These are phyloP conservation scores for Clytia hemisphaerica DNA, from an alignment of 30 jellyfish, hydroid and myxozoan species.

Conservation along the genomic window DNA sequence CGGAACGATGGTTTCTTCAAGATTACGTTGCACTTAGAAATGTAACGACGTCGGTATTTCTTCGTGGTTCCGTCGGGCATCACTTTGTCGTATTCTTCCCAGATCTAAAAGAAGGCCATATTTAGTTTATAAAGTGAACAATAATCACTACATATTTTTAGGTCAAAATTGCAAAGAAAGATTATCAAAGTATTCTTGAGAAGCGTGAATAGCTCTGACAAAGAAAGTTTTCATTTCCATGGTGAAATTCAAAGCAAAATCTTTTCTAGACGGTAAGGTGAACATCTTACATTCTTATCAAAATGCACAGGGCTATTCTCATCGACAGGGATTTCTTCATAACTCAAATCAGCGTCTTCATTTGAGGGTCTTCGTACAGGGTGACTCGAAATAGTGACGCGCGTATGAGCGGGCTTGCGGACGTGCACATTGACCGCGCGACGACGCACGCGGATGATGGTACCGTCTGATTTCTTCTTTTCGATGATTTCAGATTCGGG, in stretches of 20 bases:
- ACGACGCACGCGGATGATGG: conserved; percentile 33
- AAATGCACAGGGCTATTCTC: neutral
- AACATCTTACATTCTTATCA: neutral
- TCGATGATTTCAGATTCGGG: too few species aligned
- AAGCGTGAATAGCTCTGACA: neutral
- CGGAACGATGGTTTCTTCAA: conserved; percentile 26
- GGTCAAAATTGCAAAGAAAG: neutral
- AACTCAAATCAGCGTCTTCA: too few species aligned
- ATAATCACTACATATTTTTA: neutral
- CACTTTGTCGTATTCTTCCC: conserved; percentile 20
- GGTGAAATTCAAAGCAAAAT: neutral
- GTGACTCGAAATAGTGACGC: too few species aligned
- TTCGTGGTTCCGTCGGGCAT: conserved; percentile 34
- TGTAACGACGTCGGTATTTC: conserved; percentile 9
- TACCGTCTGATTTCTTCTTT: conserved; percentile 47
- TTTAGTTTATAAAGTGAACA: neutral
- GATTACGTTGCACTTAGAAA: conserved; percentile 17
- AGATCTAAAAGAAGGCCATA: conserved; percentile 1
- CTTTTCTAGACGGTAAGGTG: too few species aligned
- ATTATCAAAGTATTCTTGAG: neutral
- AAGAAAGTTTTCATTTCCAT: neutral
- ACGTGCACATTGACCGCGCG: too few species aligned
- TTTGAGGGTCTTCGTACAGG: too few species aligned
- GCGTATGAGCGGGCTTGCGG: too few species aligned
- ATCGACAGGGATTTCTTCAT: neutral